Evolutionary conservation across 1,140 invertebrate genomes (phyloP), one percentile per base, ranked within the genome.

Genomic region (Ctenoplectra terminalis): DNA sequence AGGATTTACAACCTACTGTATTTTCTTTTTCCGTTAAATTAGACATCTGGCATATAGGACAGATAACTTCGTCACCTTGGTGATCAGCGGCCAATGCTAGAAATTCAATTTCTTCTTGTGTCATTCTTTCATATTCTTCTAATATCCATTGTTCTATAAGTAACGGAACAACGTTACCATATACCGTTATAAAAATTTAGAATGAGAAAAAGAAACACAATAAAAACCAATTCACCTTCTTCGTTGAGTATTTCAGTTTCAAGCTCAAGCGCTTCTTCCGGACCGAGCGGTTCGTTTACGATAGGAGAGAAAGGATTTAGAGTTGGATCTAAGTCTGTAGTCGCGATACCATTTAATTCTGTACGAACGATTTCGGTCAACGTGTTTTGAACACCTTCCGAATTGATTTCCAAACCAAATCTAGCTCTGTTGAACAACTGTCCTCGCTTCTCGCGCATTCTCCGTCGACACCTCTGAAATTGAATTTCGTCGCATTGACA

Each of bases 61-160:
- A 93, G 37, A 91, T 84, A 1, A 92, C 84, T 66, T 87, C 66
- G 43, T 82, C 71, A 9, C 61, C 26, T 17, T 86, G 80, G 23
- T 86, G 63, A 46, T 92, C 88, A 17, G 83, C 77, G 34, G 73
- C 82, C 0, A 64, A 64, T 17, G 85, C 71, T 15, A 89, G 64
- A 40, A 90, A 83, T 63, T 91, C 75, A 9, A 91, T 84, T 72
- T 94, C 92, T 9, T 91, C 84, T 29, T 87, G 80, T 13, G 89
- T 61, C 40, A 92, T 75, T 78, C 66, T 90, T 34, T 94, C 90
- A 72, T 93, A 94, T 77, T 94, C 93, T 76, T 88, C 48, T 6
- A 93, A 34, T 43, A 94, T 90, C 93, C 92, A 94, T 83, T 91
- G 75, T 88, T 93, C 93, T 93, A 60, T 11, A 88, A 85, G 31